Evolutionary conservation across 2,888 invertebrate species (phyloP).

Genomic region (Liodrosophila aerea): DNA sequence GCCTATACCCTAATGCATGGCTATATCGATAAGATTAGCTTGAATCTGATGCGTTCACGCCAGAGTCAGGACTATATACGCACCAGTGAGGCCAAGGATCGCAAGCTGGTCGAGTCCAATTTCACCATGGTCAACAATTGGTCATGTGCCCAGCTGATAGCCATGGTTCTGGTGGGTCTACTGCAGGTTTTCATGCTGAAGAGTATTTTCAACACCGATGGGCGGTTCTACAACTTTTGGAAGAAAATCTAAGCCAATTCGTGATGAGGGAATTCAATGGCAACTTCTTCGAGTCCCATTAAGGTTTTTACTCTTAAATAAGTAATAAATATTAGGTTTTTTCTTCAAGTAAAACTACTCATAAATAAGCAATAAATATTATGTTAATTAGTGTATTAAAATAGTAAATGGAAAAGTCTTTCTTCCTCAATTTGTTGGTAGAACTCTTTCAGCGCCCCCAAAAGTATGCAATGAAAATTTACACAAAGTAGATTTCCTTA

Average conservation of each 20-base stretch:
- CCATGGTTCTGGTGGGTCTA: constrained; percentile 89
- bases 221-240: constrained; percentile 78
- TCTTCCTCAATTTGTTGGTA: too few species aligned
- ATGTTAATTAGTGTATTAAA: too few species aligned
- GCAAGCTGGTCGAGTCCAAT: constrained; percentile 91
- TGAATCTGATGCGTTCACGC: constrained; percentile 85
- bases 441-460: too few species aligned
- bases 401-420: too few species aligned
- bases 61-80: constrained; percentile 88
- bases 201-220: constrained; percentile 88
- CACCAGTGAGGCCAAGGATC: constrained; percentile 90
- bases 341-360: too few species aligned
- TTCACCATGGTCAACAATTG: constrained; percentile 90
- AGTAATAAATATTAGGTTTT: too few species aligned
- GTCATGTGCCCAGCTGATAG: constrained; percentile 87
- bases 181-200: constrained; percentile 90
- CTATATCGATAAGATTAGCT: constrained; percentile 85
- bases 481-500: not conserved
- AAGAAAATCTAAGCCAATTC: constrained; percentile 42
- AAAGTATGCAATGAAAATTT: too few species aligned
- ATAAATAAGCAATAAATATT: too few species aligned
- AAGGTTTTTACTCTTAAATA: not conserved
- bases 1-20: constrained; percentile 86
- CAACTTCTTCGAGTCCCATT: too few species aligned
- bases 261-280: not conserved